These are phyloP conservation scores for Zaprionus kolodkinae DNA, from an alignment of 1,140 invertebrate genomes.

Conservation along the genomic window DNA sequence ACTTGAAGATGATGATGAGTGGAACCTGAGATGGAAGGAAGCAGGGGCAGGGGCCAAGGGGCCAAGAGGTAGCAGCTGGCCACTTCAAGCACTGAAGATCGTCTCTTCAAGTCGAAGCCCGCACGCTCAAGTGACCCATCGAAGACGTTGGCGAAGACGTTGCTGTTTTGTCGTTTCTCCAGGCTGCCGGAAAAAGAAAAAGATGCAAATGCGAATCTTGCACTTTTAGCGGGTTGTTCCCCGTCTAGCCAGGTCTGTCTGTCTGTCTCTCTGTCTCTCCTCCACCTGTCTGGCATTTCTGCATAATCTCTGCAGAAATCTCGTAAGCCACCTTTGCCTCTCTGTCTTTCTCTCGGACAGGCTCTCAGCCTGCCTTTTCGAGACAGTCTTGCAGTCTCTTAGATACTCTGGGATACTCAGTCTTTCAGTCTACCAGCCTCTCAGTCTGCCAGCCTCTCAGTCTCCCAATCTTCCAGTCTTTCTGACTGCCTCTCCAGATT, in stretches of 20 bases:
- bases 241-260: not conserved
- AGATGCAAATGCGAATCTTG: constrained; percentile 12
- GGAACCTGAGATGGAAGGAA: not conserved
- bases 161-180: not conserved
- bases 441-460: not conserved
- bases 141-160: constrained; percentile 12
- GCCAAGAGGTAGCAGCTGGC: constrained; percentile 6
- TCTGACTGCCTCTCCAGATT: not conserved
- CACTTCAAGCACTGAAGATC: constrained; percentile 22
- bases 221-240: not conserved
- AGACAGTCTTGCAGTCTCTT: not conserved
- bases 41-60: not conserved
- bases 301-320: not conserved
- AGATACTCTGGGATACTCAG: too few species aligned
- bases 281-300: not conserved
- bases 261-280: not conserved
- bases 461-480: not conserved
- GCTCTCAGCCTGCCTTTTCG: not conserved
- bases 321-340: not conserved
- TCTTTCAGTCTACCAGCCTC: not conserved
- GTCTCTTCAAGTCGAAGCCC: constrained; percentile 24
- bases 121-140: constrained; percentile 21
- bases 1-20: constrained; percentile 8
- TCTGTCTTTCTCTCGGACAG: constrained; percentile 5
- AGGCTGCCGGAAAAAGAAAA: constrained; percentile 31